Evolutionary conservation across 2,888 invertebrate species (phyloP).

Genomic region (Neocrepidodera transversa): DNA sequence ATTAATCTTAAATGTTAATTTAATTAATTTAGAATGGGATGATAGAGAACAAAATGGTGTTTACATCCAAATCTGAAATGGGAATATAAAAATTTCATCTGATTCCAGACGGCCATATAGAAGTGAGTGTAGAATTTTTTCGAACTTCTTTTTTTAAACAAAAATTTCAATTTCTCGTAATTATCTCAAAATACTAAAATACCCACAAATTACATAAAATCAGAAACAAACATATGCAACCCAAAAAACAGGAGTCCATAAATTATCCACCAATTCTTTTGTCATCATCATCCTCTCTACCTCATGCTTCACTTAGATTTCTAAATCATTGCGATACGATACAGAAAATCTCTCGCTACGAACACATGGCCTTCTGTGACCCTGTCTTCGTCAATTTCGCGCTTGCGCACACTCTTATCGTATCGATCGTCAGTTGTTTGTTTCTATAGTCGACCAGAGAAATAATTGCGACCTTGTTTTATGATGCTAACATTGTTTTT

Average conservation of each 20-base stretch:
- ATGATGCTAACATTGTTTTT: conserved; percentile 32
- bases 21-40: no score
- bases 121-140: no score
- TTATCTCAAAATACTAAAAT: no score
- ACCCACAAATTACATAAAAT: no score
- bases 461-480: conserved; percentile 25
- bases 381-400: conserved; percentile 46
- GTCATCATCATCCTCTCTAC: conserved; percentile 30
- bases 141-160: no score
- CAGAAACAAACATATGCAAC: conserved; percentile 24
- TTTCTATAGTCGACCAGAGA: conserved; percentile 44
- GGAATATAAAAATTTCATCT: no score
- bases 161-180: no score
- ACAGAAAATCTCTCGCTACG: conserved; percentile 5
- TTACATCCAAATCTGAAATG: no score
- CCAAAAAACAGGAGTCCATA: conserved; percentile 36
- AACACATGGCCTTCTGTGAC: conserved; percentile 52
- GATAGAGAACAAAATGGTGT: no score
- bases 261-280: conserved; percentile 16
- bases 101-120: no score
- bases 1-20: no score
- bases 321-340: conserved; percentile 19
- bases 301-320: conserved; percentile 22
- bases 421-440: conserved; percentile 51
- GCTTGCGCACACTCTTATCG: conserved; percentile 48